Evolutionary conservation across 1,140 invertebrate genomes (phyloP), one percentile per base, ranked within the genome.

Genomic region (Portunus trituberculatus): DNA sequence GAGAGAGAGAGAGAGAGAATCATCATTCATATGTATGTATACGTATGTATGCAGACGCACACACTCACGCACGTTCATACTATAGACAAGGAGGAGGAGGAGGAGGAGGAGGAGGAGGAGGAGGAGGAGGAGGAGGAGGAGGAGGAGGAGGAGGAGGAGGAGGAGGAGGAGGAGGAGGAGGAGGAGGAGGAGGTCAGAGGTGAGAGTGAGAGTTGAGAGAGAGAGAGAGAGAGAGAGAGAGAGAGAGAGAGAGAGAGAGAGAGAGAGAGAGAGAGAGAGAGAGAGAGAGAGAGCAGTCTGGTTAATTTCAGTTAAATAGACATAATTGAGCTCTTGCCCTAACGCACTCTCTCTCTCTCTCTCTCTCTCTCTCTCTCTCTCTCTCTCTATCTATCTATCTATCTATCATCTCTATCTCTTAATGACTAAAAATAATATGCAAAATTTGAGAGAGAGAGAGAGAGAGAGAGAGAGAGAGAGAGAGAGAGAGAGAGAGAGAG

Each of bases 1-100:
- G 87, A 88, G 87, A 88, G 28, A 31, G 87, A 88, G 25, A 88
- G 87, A 32, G 87, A 88, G 0, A 88, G 86, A 45, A 39, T 82
- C 1, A 82, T 25, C 16, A 25, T 1, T 82, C 1, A 82, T 39
- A 39, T 39, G 6, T 39, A 6, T 39, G 6, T 6, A 6, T 39
- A 39, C 39, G 39, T 39, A 39, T 39, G 39, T 39, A 39, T 39
- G 39, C 6, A 39, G 20, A 7, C 76, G 1, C 76, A 82, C 83
- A 84, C 83, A 84, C 83, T 20, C 83, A 84, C 83, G n/a, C 83
- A 84, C 83, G n/a, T 12, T 8, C 83, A 84, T n/a, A 84, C 39
- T 39, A 1, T 14, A 59, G 52, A 59, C 52, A 20, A 59, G 52
- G 52, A 59, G 52, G 52, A 59, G 52, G 52, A 59, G 48, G 48